A percentile compares a stretch with the other conserved stretches of the same genome.
These are phyloP conservation scores for Epinephelus coioides DNA, from an alignment of 2,797 vertebrate genomes.

Conservation along the genomic window DNA sequence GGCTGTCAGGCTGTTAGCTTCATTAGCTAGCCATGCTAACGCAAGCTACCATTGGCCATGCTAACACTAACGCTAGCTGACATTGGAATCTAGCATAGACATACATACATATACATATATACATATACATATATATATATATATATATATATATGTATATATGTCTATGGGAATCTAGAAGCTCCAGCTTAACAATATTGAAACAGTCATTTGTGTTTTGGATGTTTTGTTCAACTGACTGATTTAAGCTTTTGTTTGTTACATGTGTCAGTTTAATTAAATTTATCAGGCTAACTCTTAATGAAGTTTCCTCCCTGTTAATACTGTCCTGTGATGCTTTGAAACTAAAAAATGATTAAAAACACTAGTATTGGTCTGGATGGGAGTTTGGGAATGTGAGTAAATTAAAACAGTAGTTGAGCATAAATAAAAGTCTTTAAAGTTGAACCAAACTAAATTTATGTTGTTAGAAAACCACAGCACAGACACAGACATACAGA, in stretches of 20 bases:
- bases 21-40: conserved; percentile 42
- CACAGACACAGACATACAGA: too few relatives aligned
- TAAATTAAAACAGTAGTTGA: too few relatives aligned
- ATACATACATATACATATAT: too few relatives aligned
- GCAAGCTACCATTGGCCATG: neutral
- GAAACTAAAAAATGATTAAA: neutral
- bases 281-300: neutral
- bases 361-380: neutral
- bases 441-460: too few relatives aligned
- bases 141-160: too few relatives aligned
- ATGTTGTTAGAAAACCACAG: too few relatives aligned
- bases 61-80: too few relatives aligned
- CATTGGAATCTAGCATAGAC: too few relatives aligned
- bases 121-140: too few relatives aligned
- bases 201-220: neutral
- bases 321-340: neutral
- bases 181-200: neutral
- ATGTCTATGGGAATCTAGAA: too few relatives aligned
- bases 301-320: too few relatives aligned
- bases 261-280: neutral
- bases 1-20: neutral
- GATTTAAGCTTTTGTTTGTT: neutral
- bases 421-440: too few relatives aligned
- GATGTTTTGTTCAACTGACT: neutral
- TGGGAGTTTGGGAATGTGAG: neutral